Conservation (phyloP, 2,113 vertebrate genomes). For the Puntigrus tetrazona region DNA sequence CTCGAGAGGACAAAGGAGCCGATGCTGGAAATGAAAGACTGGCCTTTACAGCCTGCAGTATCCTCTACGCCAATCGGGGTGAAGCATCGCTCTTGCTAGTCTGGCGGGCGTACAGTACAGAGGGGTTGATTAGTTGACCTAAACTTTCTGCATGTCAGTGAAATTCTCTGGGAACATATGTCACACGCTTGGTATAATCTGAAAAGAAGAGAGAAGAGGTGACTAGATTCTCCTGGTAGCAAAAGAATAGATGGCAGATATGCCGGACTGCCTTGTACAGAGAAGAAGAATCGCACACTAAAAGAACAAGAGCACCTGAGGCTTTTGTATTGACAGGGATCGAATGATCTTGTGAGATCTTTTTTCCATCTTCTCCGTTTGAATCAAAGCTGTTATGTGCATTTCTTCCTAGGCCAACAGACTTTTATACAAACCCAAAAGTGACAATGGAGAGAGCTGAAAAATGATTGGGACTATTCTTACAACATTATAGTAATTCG, state of each 20-base stretch:
- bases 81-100: conserved; percentile 66
- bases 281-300: neutral
- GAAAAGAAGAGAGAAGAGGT: conserved; percentile 33
- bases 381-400: conserved; percentile 47
- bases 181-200: conserved; percentile 3
- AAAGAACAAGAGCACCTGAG: conserved; percentile 22
- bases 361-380: conserved; percentile 33
- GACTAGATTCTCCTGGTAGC: conserved; percentile 7
- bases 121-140: conserved; percentile 74
- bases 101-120: conserved; percentile 67
- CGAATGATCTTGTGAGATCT: conserved; percentile 30
- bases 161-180: conserved; percentile 64
- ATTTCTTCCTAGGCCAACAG: conserved; percentile 46
- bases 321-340: conserved; percentile 40
- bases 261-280: neutral
- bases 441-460: conserved; percentile 44
- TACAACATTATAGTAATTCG: conserved; percentile 61
- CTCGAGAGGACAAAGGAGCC: conserved; percentile 65
- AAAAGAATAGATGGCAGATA: conserved; percentile 35
- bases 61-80: conserved; percentile 64
- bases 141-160: conserved; percentile 64
- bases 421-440: conserved; percentile 59
- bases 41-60: conserved; percentile 75
- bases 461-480: conserved; percentile 63
- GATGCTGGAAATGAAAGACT: conserved; percentile 75